Conservation (phyloP, 2,797 vertebrate species). For the Anabas testudineus region DNA sequence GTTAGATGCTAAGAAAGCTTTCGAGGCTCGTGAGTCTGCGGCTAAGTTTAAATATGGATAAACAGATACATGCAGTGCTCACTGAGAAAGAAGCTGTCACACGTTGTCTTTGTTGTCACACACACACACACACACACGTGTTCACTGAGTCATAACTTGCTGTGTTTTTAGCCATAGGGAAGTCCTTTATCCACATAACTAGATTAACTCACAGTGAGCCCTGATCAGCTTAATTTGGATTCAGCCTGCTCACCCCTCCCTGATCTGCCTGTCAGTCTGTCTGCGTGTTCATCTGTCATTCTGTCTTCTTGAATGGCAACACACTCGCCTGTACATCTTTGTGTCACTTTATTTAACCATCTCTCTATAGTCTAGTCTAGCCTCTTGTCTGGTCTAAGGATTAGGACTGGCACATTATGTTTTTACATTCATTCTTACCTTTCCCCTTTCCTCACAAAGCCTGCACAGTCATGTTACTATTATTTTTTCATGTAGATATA, state of each 20-base stretch:
- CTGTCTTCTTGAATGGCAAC: constrained; percentile 41
- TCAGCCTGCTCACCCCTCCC: constrained; percentile 67
- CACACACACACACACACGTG: constrained; percentile 10
- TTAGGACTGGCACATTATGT: constrained; percentile 28
- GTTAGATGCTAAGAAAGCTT: constrained; percentile 43
- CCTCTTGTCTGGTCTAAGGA: constrained; percentile 15
- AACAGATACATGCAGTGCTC: constrained; percentile 51
- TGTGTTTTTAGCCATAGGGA: constrained; percentile 76
- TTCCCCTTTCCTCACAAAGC: not conserved
- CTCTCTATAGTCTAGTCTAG: constrained; percentile 27
- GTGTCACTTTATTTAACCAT: constrained; percentile 40
- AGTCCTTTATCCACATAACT: constrained; percentile 81
- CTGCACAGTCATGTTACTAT: constrained; percentile 14
- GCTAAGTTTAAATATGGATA: constrained; percentile 51
- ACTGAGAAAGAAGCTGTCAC: constrained; percentile 28
- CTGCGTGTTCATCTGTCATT: constrained; percentile 37
- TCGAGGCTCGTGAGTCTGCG: constrained; percentile 42
- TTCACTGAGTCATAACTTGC: constrained; percentile 62
- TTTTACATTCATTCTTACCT: constrained; percentile 20
- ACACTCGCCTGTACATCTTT: constrained; percentile 29
- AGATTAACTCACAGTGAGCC: constrained; percentile 78
- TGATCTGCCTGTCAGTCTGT: constrained; percentile 53
- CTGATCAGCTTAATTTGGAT: constrained; percentile 79
- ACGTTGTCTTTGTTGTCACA: constrained; percentile 17
- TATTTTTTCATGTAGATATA: constrained; percentile 24